Evolutionary conservation across 2,888 invertebrate genomes (phyloP), one percentile per base, ranked within the genome.

Genomic region (Platynereis dumerilii): DNA sequence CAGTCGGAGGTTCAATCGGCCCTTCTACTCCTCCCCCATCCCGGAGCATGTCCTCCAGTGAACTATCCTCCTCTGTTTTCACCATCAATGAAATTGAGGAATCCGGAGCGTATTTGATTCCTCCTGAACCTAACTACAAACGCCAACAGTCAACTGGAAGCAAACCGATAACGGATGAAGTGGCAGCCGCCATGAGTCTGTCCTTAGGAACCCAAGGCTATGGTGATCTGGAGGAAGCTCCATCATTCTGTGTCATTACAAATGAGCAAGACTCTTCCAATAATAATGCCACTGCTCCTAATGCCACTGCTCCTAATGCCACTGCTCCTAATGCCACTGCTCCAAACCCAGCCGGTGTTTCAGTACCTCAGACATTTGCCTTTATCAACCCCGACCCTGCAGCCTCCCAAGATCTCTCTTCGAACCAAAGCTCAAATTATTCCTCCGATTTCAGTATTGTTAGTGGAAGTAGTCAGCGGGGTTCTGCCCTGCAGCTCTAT

Each of bases 141-240:
- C 20, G 7, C 22, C 7, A 12, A 22, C 5, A 5, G n/a, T 48
- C 48, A 5, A 48, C 10, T n/a, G 20, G 20, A 5, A n/a, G 48
- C 22, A n/a, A 48, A 48, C 20, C 48, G 7, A n/a, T 48, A 22
- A 48, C 48, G 7, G 48, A 48, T n/a, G 48, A 48, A 22, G 48
- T 48, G 22, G 48, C 48, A 12, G 48, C 48, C 7, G 48, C 48
- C 48, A 48, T 48, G 48, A 48, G 48, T 48, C 17, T 48, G 48
- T 48, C 48, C n/a, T 22, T 48, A n/a, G 48, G 48, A 48, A 22
- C 48, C n/a, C 48, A 48, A 22, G 48, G 48, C n/a, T 48, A 20
- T 22, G 22, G 20, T 20, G 20, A 48, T 20, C n/a, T 22, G 3
- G 48, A 48, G 22, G 48, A 48, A 12, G 48, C 20, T 48, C 20